These are phyloP conservation scores for Ceratoteleas bidentatus DNA, from an alignment of 1,140 invertebrate species.

Conservation along the genomic window DNA sequence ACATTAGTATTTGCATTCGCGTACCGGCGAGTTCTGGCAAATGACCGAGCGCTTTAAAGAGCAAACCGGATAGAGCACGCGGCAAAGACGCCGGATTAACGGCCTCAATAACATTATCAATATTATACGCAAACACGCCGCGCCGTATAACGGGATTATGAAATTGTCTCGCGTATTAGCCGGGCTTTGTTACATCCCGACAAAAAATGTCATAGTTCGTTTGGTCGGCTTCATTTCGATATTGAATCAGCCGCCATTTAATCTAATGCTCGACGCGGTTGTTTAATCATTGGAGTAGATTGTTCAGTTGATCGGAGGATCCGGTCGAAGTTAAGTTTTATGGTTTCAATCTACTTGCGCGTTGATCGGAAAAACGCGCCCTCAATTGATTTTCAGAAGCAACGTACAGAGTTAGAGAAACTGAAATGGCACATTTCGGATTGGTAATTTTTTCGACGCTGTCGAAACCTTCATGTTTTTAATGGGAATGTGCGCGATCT, in stretches of 20 bases:
- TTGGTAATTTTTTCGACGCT: too few species aligned
- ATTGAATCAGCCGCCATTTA: constrained; percentile 11
- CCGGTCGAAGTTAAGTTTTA: too few species aligned
- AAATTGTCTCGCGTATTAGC: constrained; percentile 13
- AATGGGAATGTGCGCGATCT: too few species aligned
- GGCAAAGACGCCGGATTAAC: constrained; percentile 22
- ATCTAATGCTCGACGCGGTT: constrained; percentile 9
- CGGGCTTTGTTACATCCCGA: not conserved
- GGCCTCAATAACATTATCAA: constrained; percentile 26
- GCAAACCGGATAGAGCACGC: constrained; percentile 12
- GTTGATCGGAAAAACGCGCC: too few species aligned
- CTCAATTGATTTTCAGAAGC: too few species aligned
- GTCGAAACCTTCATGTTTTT: too few species aligned
- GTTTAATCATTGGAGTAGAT: not conserved
- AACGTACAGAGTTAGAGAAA: too few species aligned
- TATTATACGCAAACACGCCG: constrained; percentile 15
- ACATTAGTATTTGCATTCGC: constrained; percentile 30
- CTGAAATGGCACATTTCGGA: too few species aligned
- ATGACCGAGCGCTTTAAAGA: constrained; percentile 29
- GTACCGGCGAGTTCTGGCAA: constrained; percentile 11
- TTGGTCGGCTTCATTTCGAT: constrained; percentile 7
- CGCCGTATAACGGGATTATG: constrained; percentile 9
- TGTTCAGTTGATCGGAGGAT: not conserved
- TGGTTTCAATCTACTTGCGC: too few species aligned
- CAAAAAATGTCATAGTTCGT: constrained; percentile 15